Base-by-base conservation (phyloP, 2,797 vertebrate genomes). In the Eutrigla gurnardus region DNA sequence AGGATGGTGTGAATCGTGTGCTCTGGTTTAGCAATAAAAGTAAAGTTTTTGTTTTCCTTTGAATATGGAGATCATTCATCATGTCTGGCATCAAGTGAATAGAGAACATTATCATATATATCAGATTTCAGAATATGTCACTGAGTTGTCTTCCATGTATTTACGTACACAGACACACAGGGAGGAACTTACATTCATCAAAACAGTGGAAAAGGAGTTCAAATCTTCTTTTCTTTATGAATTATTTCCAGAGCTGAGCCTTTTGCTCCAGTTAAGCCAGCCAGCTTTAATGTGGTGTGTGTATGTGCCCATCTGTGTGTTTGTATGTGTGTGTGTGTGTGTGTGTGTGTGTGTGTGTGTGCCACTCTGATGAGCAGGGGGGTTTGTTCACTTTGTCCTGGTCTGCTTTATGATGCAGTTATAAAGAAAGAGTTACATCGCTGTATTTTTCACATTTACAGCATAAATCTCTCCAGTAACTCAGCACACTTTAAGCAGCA, bases 11-110 rank as follows among this genome's bases (percentile, higher is more conserved):
- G 45, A 63, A 37, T 52, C 61, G 53, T 9, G 3, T 45, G 25
- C 11, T 58, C 61, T 71, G 37, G 8, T 43, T 10, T 42, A 68
- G 18, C 1, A 13, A 32, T 65, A 18, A 46, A 18, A 61, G 52
- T 11, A 40, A 50, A 46, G 54, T 14, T 70, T 7, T 13, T 59
- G 47, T 47, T 57, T 52, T 32, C 58, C 69, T 88, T 93, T 91
- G 82, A 87, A 88, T 89, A 89, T 78, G 84, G 50, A 87, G 47
- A 25, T 65, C 13, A 90, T 88, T 83, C 88, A 93, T 91, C 89
- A 53, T 5, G 11, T 3, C 35, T 59, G 69, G 42, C 47, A 25
- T 47, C 45, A n/a, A 60, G 10, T 67, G 53, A 70, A 53, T 5
- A 43, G 14, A 70, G 32, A 18, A 60, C 17, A 12, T 42, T 15